Evolutionary conservation across 2,888 invertebrate genomes (phyloP), one percentile per base, ranked within the genome.

Genomic region (Nymphalis urticae): DNA sequence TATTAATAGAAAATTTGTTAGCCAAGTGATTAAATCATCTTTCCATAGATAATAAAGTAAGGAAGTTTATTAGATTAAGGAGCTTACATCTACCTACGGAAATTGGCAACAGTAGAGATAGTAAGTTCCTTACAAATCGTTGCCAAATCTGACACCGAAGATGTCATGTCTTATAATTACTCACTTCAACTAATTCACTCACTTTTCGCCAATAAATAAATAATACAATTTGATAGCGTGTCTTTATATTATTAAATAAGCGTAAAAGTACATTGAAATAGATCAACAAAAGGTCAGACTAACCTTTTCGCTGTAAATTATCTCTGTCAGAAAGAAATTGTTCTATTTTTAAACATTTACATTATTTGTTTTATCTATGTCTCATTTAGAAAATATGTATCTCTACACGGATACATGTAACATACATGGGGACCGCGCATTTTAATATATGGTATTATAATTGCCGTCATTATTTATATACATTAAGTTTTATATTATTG

Each of bases 121-220:
- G n/a, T 13, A 42, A 58, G 19, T 17, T 56, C 54, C 54, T 56
- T 56, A 16, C 54, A 32, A 56, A 17, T 32, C 54, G 54, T 58
- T 58, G 58, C 58, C 58, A 58, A 58, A 19, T 58, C 19, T 58
- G 58, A 58, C 42, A 32, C 36, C 58, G 10, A 42, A 58, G 42
- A 42, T 58, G 36, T 58, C 42, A 58, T 10, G 42, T 42, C 58
- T 42, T 58, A 58, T 58, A 42, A 58, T 58, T 58, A 19, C 19
- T n/a, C n/a, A n/a, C n/a, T n/a, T n/a, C n/a, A n/a, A n/a, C n/a
- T n/a, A 42, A 17, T 17, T 36, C 9, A 42, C 36, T 58, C 58
- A 58, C 42, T 27, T 58, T 19, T 42, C 36, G 19, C 19, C 19
- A 9, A 42, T 42, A 32, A 58, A 58, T 19, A 56, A 32, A 56